Base-by-base conservation (phyloP, 2,113 vertebrate genomes). In the Ochotona curzoniae region DNA sequence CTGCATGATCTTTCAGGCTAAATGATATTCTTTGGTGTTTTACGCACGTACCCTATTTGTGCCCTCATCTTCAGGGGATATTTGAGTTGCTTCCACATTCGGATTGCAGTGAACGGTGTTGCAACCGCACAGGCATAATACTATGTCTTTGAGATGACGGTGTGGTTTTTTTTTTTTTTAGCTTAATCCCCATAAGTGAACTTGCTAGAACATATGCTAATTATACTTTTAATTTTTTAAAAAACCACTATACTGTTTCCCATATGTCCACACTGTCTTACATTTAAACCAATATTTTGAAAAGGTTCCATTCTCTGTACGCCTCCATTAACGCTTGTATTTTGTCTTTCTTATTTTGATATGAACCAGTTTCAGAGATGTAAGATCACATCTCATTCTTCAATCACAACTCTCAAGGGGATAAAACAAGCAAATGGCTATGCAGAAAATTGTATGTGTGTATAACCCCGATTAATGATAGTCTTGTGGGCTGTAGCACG, bases 271-370 rank as follows among this genome's bases (percentile, higher is more conserved):
- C n/a, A 25, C 26, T 26, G 32, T 20, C 67, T 47, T 44, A 69
- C 44, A 13, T 60, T 18, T 11, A 3, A 13, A 66, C 18, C 30
- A 74, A 14, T 23, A 64, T 11, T 35, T 49, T 9, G 8, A 11
- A 44, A 18, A 20, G 1, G 0, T 28, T 30, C 25, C 5, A 10
- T 2, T 15, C 5, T 69, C 7, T 35, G 4, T 26, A 9, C 3
- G 30, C n/a, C 12, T 23, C 23, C 20, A 63, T 21, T 38, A 87
- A n/a, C 35, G 14, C 6, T 35, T 51, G 23, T 6, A 1, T 30
- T 7, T 25, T 44, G n/a, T n/a, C 7, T 30, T 28, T 23, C 7
- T 8, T 30, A 60, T 85, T 44, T 8, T 51, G 8, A 47, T 25
- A 17, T 60, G 30, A 18, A 8, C 14, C 7, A 25, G 26, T 11